Evolutionary conservation across 2,888 invertebrate species (phyloP), one percentile per base, ranked within the genome.

Genomic region (Harmothoe impar): DNA sequence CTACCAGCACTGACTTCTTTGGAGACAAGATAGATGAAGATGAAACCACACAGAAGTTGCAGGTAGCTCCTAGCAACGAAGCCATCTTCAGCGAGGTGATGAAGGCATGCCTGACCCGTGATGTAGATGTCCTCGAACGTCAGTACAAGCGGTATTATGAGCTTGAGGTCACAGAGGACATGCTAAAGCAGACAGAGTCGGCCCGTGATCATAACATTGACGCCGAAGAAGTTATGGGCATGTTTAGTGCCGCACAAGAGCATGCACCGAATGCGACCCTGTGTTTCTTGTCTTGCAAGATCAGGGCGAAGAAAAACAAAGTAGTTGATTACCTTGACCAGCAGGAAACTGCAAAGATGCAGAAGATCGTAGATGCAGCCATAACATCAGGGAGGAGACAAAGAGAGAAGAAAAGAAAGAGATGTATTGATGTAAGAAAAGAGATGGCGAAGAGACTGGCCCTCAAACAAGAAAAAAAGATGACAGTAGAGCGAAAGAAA

Each of bases 91-190:
- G 3, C 1, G 29, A 81, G 20, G 20, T 81, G 81, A 31, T 31
- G 72, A 33, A 29, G 35, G 35, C 78, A 12, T 51, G 43, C n/a
- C 25, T 78, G 25, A 25, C 15, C 12, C 3, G 35, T 3, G 25
- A 3, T 12, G 12, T 89, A 17, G 23, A 72, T 17, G 91, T 91
- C 12, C 78, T 92, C 0, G 91, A 92, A 62, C 78, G 91, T 23
- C 91, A 91, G 78, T 92, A 92, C 85, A 33, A 84, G 52, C 43
- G 89, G 43, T 91, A 92, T 43, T 91, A 90, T 56, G 56, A 35
- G 0, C 68, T 86, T 17, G 91, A 91, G n/a, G 62, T 92, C 17
- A 90, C 91, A 31, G 91, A 91, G n/a, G 29, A 89, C 17, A 68
- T 92, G n/a, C 89, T 29, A 81, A 56, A 90, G 20, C 91, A 92